phyloP scores from a whole-genome alignment of 2,888 invertebrate genomes.

The Keiferia lycopersicella region DNA sequence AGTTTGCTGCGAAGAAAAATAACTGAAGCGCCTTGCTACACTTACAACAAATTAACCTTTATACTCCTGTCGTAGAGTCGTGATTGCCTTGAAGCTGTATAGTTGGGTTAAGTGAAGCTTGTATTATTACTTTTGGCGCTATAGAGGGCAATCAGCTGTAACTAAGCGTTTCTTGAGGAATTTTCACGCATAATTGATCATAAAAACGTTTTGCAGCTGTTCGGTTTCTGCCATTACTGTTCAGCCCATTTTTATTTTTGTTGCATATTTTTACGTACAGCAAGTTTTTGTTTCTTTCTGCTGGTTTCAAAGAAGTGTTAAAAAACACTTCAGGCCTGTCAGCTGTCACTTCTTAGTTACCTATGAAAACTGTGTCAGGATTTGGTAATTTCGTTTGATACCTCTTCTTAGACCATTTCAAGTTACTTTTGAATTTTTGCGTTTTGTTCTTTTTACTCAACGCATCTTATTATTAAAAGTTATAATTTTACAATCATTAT shows the following conservation, averaged over 20 bases:
- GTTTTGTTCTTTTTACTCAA: too few species aligned
- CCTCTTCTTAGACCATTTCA: too few species aligned
- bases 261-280: background rate
- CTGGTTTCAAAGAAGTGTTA: background rate
- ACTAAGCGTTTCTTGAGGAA: slow-evolving; percentile 41
- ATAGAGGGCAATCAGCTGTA: slow-evolving; percentile 57
- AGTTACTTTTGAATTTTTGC: too few species aligned
- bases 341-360: too few species aligned
- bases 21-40: background rate
- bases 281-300: background rate
- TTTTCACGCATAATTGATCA: slow-evolving; percentile 16
- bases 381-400: too few species aligned
- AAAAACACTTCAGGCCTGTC: too few species aligned
- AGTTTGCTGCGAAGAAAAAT: background rate
- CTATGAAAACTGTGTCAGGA: too few species aligned
- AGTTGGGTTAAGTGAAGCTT: slow-evolving; percentile 32
- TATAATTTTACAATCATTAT: too few species aligned
- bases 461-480: too few species aligned
- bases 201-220: slow-evolving; percentile 4
- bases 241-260: background rate
- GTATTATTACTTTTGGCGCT: slow-evolving; percentile 60
- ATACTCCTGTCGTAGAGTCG: background rate
- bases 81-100: background rate
- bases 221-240: slow-evolving; percentile 7
- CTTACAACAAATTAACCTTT: background rate